Percentiles rank a stretch among this genome's conserved stretches.
These are phyloP conservation scores for Sebastes paucispinis DNA, from an alignment of 2,797 vertebrate genomes.

Conservation along the genomic window DNA sequence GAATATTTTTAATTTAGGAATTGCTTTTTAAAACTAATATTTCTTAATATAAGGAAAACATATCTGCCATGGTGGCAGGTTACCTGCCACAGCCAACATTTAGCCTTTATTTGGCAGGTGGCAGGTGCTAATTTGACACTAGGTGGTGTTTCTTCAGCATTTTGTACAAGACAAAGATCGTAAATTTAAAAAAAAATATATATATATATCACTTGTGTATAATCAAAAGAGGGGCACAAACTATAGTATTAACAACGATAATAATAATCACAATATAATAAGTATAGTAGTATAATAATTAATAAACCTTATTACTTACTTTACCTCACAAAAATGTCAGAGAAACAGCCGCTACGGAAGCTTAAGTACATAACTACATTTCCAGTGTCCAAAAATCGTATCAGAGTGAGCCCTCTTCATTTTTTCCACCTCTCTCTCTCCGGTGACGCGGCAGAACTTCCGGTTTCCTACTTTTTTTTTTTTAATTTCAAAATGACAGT, in stretches of 20 bases:
- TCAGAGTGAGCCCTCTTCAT: constrained; percentile 27
- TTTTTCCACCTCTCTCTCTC: background rate
- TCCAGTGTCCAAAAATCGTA: background rate
- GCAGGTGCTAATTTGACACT: background rate
- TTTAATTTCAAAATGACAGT: no score
- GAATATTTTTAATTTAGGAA: no score
- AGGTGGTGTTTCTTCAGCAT: constrained; percentile 5
- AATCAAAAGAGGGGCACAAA: background rate
- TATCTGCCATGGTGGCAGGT: no score
- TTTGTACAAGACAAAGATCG: background rate
- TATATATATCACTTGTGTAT: background rate
- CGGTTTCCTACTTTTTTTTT: constrained; percentile 51
- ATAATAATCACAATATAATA: no score
- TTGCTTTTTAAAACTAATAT: no score
- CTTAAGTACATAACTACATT: background rate
- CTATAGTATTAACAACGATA: background rate
- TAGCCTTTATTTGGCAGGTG: no score
- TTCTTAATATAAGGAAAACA: no score
- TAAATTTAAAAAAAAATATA: fast-evolving
- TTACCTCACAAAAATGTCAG: background rate
- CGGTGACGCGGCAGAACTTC: constrained; percentile 44
- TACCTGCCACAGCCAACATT: no score
- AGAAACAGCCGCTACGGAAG: fast-evolving
- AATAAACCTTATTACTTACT: background rate
- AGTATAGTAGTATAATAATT: no score